Evolutionary conservation across 1,140 invertebrate species (phyloP), one percentile per base, ranked within the genome.

Genomic region (Hylaeus anthracinus): DNA sequence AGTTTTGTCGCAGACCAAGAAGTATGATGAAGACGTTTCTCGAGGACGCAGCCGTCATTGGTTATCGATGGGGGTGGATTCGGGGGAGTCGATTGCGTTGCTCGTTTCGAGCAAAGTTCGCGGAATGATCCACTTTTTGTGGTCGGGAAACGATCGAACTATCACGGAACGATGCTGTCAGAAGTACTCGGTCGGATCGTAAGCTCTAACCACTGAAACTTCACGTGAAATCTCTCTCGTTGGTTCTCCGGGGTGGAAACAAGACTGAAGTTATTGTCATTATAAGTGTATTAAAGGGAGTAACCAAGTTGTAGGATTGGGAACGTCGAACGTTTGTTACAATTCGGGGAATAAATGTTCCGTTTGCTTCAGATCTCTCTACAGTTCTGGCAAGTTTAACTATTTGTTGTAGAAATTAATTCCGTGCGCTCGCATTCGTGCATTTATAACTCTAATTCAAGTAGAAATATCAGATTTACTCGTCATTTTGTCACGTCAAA

Each of bases 11-110:
- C 48, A n/a, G 37, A 45, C 56, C 60, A 58, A 72, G 53, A 78
- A 43, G 51, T 60, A 78, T 53, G 43, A 77, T n/a, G 56, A n/a
- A 26, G 60, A 51, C 39, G 39, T 53, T 51, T n/a, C 5, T 0
- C 0, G 2, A 41, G 51, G 10, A 5, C 3, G 14, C 15, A 26
- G 12, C 41, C 39, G 61, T 77, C 48, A 5, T 53, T 39, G 6
- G 63, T 55, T 55, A 37, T 14, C 74, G 65, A 60, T 41, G 26
- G 26, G 51, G 58, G 70, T 77, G 48, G 26, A 76, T 76, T 67
- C 74, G 58, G 12, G 14, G 3, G 45, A 10, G 8, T 14, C 53
- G 64, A 67, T 58, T 41, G 53, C 5, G 66, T 56, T 48, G 39
- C 37, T 41, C 15, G 14, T 26, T 4, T 41, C 15, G 15, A 6